A percentile compares a stretch with the other conserved stretches of the same genome.
phyloP scores from a whole-genome alignment of 1,140 invertebrate genomes.

The Dryas iulia region DNA sequence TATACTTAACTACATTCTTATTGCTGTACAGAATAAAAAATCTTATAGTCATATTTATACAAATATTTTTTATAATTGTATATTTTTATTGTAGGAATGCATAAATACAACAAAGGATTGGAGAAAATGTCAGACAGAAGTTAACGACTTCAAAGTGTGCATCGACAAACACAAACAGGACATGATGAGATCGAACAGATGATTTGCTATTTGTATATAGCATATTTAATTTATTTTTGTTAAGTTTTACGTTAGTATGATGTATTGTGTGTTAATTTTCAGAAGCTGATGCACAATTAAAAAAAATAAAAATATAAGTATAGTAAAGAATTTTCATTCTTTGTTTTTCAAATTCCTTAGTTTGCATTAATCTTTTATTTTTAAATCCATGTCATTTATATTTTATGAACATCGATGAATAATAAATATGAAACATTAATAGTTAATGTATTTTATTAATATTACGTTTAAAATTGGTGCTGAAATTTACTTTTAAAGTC shows the following conservation, averaged over 20 bases:
- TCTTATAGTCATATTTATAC: constrained; percentile 7
- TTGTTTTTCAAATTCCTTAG: background rate
- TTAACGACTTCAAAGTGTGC: constrained; percentile 89
- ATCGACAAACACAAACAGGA: constrained; percentile 81
- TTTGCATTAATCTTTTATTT: too few relatives aligned
- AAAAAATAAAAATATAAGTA: background rate
- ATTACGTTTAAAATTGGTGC: too few relatives aligned
- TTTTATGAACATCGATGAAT: too few relatives aligned
- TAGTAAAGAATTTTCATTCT: background rate
- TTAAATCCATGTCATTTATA: too few relatives aligned
- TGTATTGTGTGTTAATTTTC: background rate
- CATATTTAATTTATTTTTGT: constrained; percentile 1
- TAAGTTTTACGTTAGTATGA: background rate
- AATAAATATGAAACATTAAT: too few relatives aligned
- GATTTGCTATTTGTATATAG: constrained; percentile 5
- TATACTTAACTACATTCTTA: too few relatives aligned
- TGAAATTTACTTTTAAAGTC: too few relatives aligned
- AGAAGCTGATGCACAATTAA: background rate
- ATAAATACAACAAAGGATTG: constrained; percentile 93
- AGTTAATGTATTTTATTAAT: too few relatives aligned
- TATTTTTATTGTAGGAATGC: constrained; percentile 86
- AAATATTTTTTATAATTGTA: too few relatives aligned
- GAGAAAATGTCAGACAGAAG: constrained; percentile 92
- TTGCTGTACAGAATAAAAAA: background rate
- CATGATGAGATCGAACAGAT: constrained; percentile 40